Conservation (phyloP, 2,113 vertebrate species). For the Heterotilapia buettikoferi region DNA sequence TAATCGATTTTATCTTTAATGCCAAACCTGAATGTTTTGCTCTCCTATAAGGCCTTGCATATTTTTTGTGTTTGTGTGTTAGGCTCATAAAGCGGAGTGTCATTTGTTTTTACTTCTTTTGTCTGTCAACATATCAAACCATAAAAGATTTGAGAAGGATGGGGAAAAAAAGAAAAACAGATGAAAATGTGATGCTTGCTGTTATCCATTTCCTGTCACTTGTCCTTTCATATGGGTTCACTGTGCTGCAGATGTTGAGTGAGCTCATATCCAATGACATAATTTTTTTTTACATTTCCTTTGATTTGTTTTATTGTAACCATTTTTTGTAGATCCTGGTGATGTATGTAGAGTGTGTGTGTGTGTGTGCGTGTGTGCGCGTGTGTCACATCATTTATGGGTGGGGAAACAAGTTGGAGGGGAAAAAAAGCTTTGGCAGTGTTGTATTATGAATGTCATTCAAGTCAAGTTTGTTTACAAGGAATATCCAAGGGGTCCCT, state of each 20-base stretch:
- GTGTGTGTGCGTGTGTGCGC: not conserved
- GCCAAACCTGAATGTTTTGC: not conserved
- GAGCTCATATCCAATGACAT: slow-evolving; percentile 39
- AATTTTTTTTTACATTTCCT: slow-evolving; percentile 7
- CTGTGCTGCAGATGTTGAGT: not conserved
- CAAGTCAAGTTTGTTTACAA: not conserved
- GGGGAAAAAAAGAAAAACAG: not conserved
- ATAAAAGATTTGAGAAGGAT: not conserved
- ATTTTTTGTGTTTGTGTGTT: slow-evolving; percentile 1
- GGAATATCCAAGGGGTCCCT: slow-evolving; percentile 15
- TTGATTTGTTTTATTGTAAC: slow-evolving; percentile 15
- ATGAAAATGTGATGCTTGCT: not conserved
- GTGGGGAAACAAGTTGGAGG: not conserved
- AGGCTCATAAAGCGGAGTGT: not conserved
- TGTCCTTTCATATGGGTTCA: slow-evolving; percentile 39
- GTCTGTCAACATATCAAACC: slow-evolving; percentile 5
- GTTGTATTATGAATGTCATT: not conserved
- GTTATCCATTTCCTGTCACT: slow-evolving; percentile 9
- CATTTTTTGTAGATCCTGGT: slow-evolving; percentile 10
- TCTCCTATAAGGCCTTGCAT: not conserved
- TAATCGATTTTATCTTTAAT: not conserved
- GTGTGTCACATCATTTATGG: not conserved
- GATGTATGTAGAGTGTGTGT: not conserved
- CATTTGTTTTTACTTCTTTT: slow-evolving; percentile 7
- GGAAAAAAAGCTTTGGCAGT: not conserved